Percentiles rank a stretch among this genome's conserved stretches.
Evolutionary conservation across 2,113 vertebrate genomes (phyloP).

Genomic region (Sardina pilchardus): DNA sequence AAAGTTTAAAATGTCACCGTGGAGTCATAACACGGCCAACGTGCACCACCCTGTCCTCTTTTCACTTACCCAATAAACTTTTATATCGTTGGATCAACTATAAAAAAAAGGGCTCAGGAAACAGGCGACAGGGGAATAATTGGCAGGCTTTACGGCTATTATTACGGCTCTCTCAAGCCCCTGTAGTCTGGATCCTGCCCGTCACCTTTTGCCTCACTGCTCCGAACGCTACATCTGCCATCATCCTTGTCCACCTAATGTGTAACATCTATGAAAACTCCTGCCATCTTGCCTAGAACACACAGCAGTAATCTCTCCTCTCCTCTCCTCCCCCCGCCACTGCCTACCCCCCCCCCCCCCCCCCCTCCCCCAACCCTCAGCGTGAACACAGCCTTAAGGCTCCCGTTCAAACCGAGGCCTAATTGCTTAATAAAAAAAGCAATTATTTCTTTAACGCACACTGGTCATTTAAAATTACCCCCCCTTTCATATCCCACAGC

Average conservation of each 20-base stretch:
- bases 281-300: background rate
- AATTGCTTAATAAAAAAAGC: constrained; percentile 43
- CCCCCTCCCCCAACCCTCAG: background rate
- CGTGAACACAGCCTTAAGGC: constrained; percentile 9
- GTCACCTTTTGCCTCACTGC: constrained; percentile 70
- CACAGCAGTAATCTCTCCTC: background rate
- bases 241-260: background rate
- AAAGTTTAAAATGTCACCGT: constrained; percentile 98
- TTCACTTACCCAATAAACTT: constrained; percentile 97
- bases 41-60: constrained; percentile 83
- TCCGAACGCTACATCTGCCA: background rate
- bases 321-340: background rate
- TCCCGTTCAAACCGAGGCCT: constrained; percentile 35
- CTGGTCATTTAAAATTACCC: constrained; percentile 31
- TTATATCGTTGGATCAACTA: constrained; percentile 97
- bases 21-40: constrained; percentile 90
- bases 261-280: background rate
- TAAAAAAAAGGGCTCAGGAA: constrained; percentile 90
- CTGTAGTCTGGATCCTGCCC: constrained; percentile 85
- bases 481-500: background rate
- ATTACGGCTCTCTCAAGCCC: constrained; percentile 91
- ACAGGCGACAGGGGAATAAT: constrained; percentile 94
- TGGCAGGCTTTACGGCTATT: constrained; percentile 92
- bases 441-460: constrained; percentile 42
- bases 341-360: background rate